Evolutionary conservation across 2,113 vertebrate genomes (phyloP), one percentile per base, ranked within the genome.

Genomic region (Glaucidium brasilianum): DNA sequence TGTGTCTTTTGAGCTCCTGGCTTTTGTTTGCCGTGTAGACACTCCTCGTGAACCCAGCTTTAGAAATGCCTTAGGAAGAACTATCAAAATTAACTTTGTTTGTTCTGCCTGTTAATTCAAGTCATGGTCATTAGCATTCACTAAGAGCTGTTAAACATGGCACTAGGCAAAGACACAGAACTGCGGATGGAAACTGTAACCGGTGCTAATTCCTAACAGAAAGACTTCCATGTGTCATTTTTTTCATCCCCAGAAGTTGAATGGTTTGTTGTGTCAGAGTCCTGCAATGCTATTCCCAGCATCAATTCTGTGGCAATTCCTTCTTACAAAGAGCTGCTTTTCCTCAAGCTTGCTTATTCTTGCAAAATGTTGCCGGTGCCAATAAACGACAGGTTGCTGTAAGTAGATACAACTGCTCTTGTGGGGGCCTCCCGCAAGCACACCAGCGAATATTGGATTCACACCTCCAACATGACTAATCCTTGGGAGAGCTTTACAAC

Each of bases 391-490:
- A 86, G 60, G 73, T 49, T 93, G 68, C n/a, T 78, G 13, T 59
- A 82, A 87, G 62, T 15, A 56, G 69, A 66, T n/a, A 22, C 11
- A 76, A 29, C 58, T 72, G 86, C 66, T 84, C 43, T 72, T 56
- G 20, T n/a, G 49, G 39, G 21, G 37, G 56, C n/a, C 13, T 94
- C 39, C 66, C 73, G 69, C 47, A 82, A 66, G 83, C 15, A 25
- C 43, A 43, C 39, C 62, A 62, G 19, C 35, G 62, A 72, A 60
- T 72, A 75, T 5, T 95, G 76, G 89, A 91, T 97, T 93, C 88
- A 89, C 81, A 90, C 79, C 82, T 96, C 82, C 93, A 85, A 94
- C 69, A 49, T 45, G 64, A 73, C 55, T 93, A 88, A 66, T 56
- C 76, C 69, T 78, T 50, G 62, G 71, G 22, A 96, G 76, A 52